Evolutionary conservation across 2,113 vertebrate genomes (phyloP), one percentile per base, ranked within the genome.

Genomic region (Athene cunicularia): DNA sequence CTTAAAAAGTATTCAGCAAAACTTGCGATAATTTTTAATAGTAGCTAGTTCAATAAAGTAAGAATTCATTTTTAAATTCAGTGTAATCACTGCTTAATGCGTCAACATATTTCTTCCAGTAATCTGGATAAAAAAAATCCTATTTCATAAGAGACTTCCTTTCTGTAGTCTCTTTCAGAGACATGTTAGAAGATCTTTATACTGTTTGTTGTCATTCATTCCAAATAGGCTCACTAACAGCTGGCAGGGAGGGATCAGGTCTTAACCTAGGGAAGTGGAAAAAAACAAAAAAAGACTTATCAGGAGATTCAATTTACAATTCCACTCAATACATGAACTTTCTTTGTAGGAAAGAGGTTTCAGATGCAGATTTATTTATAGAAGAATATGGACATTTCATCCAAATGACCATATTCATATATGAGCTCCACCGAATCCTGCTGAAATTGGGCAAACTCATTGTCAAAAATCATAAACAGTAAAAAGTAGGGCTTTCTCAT

Each of bases 91-190:
- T 93, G 41, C 68, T 95, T 85, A 87, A 59, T 76, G 71, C 35
- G 56, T 88, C 47, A 93, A 7, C 18, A 26, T 35, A 84, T 67
- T 70, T 28, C 33, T 89, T 80, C 37, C 43, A 88, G n/a, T 8
- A 67, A 43, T 53, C 58, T 59, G 45, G 43, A 81, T 93, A 53
- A 89, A 88, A 86, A 86, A 64, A 6, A 64, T 92, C 49, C 32
- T 74, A 66, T 88, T 86, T 79, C 56, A 50, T 79, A 95, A 64
- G n/a, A 76, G 32, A 63, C 30, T 90, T 94, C 67, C 87, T 94
- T 94, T 96, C 76, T 15, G 11, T 79, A 94, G 77, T 89, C 43
- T 74, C 53, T 86, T 86, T 58, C n/a, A 90, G 84, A 93, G 37
- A 58, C 83, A 62, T 86, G 80, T 86, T 56, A 89, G 92, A 80